Base-by-base conservation (phyloP, 2,888 invertebrate species). In the Lepidocyrtoides sp. region DNA sequence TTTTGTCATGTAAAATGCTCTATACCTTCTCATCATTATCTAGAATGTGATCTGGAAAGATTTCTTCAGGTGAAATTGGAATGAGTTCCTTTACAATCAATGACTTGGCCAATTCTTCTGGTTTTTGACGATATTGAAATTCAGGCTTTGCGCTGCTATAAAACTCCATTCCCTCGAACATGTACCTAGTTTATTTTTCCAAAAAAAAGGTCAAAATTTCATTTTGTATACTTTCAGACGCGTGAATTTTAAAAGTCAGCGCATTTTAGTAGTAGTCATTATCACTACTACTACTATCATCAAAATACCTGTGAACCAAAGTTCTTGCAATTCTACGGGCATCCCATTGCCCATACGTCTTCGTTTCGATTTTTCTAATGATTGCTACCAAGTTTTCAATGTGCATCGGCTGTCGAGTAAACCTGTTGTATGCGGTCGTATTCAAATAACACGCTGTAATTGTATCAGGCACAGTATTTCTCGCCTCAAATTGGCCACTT, bases 11-110 rank as follows among this genome's bases (percentile, higher is more conserved):
- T 10, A 23, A 77, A 48, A 26, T 44, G 44, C 8, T 29, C 26
- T 36, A 32, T 91, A 94, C 94, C 91, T 85, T 91, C 69, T 94
- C 94, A 82, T 93, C 94, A 77, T 93, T 94, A 69, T 94, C 93
- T 29, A 94, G 82, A 75, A 91, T 63, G 23, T 92, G 84, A 7
- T 93, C 91, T 0, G 92, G 93, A 5, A 94, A 54, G 0, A 69
- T 32, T 8, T 93, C 93, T 72, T 93, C 91, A 12, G 36, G 48
- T 8, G 86, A 87, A 10, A 90, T 81, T 17, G 92, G 93, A 48
- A 94, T 89, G 1, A 92, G 66, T 10, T 83, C 54, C 20, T 92
- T 92, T 0, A 94, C 41, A 10, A 94, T 88, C 0, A 41, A 7
- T 5, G 91, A 83, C 77, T 93, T 93, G 8, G 89, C 63, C 14